Percentiles rank a stretch among this genome's conserved stretches.
Evolutionary conservation across 2,888 invertebrate species (phyloP).

Genomic region (Cremastinae sp.): DNA sequence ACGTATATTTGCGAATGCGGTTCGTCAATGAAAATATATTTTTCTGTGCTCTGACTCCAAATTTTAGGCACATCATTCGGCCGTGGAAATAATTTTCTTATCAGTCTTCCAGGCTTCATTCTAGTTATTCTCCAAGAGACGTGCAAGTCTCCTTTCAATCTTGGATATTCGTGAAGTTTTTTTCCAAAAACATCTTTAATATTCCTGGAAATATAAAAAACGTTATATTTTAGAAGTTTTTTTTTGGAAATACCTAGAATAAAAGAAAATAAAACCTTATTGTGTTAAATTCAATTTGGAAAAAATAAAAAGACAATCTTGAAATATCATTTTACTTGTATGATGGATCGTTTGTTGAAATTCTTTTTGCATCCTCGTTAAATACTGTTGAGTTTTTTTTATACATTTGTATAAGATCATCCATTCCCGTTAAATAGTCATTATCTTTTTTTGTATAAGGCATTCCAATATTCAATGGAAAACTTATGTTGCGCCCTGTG

Average conservation of each 20-base stretch:
- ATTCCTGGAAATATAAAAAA: constrained; percentile 63
- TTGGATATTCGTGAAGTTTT: constrained; percentile 68
- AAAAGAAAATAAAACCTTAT: constrained; percentile 24
- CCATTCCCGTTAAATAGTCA: constrained; percentile 83
- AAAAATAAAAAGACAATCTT: neutral
- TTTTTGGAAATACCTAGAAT: constrained; percentile 7
- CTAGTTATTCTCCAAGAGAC: constrained; percentile 88
- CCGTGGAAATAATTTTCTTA: constrained; percentile 88
- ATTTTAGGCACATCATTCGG: constrained; percentile 85
- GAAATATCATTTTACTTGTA: constrained; percentile 66
- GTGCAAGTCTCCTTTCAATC: constrained; percentile 72
- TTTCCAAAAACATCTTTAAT: constrained; percentile 70
- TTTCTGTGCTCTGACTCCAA: constrained; percentile 89
- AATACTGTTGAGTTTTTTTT: constrained; percentile 83
- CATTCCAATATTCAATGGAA: constrained; percentile 82
- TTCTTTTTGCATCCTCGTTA: constrained; percentile 84
- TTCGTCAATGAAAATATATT: constrained; percentile 89
- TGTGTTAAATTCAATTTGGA: no score
- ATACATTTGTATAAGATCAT: constrained; percentile 84
- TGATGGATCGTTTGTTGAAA: constrained; percentile 78
- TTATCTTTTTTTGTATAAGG: constrained; percentile 85
- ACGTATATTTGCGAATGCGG: constrained; percentile 85
- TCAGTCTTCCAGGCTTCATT: constrained; percentile 86
- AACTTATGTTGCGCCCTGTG: constrained; percentile 82
- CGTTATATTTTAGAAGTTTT: neutral